Percentiles rank a stretch among this genome's conserved stretches.
Conservation (phyloP, 2,797 vertebrate species). For the Acridotheres tristis region DNA sequence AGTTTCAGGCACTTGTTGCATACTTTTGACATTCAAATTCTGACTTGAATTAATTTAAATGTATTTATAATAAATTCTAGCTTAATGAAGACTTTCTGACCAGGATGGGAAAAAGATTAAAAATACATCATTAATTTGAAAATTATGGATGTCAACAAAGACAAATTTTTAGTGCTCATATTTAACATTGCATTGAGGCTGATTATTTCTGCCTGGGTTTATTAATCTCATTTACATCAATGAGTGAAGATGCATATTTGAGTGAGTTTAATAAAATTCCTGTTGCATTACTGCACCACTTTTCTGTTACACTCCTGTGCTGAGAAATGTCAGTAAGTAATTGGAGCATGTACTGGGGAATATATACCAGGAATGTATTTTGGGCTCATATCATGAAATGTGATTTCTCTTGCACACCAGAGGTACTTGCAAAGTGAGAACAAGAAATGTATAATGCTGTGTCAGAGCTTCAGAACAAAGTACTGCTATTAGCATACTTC, state of each 20-base stretch:
- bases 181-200: not conserved
- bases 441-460: not conserved
- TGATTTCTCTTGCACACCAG: not conserved
- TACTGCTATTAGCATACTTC: not conserved
- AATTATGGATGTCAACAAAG: not conserved
- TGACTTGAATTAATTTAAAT: not conserved
- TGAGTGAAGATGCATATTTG: not conserved
- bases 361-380: not conserved
- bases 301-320: not conserved
- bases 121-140: not conserved
- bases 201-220: not conserved
- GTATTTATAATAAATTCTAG: not conserved
- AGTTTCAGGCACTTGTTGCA: not conserved
- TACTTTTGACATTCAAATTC: not conserved
- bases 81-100: not conserved
- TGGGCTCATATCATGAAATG: not conserved
- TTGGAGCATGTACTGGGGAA: not conserved
- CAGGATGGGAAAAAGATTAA: not conserved
- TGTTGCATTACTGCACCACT: not conserved
- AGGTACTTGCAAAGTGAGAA: not conserved
- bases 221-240: slow-evolving; percentile 3
- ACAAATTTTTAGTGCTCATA: not conserved
- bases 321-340: not conserved
- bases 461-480: not conserved
- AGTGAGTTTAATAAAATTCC: not conserved